Evolutionary conservation across 1,140 invertebrate species (phyloP).

Genomic region (Magallana ariakensis): DNA sequence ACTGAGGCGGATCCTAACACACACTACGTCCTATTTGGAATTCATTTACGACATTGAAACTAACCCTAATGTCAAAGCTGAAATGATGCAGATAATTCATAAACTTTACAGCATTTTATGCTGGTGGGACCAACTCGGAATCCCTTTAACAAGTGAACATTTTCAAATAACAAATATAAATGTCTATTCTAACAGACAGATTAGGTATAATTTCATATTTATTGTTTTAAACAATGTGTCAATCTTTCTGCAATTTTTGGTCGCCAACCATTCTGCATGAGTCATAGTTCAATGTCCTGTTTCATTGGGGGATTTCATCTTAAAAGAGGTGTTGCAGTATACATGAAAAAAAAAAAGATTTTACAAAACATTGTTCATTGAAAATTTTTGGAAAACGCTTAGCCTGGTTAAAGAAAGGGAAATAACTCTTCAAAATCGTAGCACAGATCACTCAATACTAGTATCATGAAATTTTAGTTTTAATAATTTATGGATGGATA

Average conservation of each 20-base stretch:
- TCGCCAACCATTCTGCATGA: not conserved
- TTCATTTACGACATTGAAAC: not conserved
- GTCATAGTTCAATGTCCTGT: not conserved
- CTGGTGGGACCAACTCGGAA: slow-evolving; percentile 3
- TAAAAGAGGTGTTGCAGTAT: not conserved
- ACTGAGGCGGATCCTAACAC: not conserved
- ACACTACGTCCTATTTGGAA: not conserved
- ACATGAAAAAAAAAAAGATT: not conserved
- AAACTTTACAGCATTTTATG: slow-evolving; percentile 1
- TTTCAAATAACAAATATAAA: not conserved
- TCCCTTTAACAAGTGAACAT: not conserved
- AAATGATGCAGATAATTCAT: not conserved
- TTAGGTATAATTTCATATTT: slow-evolving; percentile 8
- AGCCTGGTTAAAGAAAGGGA: not conserved
- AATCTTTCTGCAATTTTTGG: not conserved
- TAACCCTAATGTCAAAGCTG: not conserved
- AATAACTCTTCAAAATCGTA: not conserved
- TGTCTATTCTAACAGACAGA: not conserved
- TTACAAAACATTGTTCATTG: not conserved
- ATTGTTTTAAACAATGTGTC: slow-evolving; percentile 15
- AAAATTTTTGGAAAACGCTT: no score
- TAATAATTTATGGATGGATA: no score
- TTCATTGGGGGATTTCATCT: not conserved
- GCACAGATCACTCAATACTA: not conserved
- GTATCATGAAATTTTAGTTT: no score